Conservation (phyloP, 2,888 invertebrate species). For the Petrolisthes cinctipes region DNA sequence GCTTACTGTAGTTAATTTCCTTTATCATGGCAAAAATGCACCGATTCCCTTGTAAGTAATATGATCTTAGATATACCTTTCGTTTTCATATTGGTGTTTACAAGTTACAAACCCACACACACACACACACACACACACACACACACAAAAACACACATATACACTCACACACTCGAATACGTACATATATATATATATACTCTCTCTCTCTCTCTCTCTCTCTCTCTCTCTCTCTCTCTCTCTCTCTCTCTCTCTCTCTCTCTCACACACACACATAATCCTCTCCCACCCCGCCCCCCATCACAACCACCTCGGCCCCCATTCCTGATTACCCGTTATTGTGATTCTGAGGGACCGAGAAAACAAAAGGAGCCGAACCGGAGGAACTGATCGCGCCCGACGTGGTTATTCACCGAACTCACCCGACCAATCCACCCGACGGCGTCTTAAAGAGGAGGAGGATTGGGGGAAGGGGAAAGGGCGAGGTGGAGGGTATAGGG, state of each 20-base stretch:
- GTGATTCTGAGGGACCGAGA: constrained; percentile 44
- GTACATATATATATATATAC: too few relatives aligned
- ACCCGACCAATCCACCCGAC: constrained; percentile 33
- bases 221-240: constrained; percentile 45
- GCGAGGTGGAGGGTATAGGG: background rate
- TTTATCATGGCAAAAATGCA: too few relatives aligned
- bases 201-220: background rate
- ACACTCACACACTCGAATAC: too few relatives aligned
- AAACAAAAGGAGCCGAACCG: constrained; percentile 31
- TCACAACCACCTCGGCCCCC: constrained; percentile 12
- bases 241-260: constrained; percentile 39
- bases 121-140: too few relatives aligned
- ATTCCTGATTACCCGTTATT: constrained; percentile 53
- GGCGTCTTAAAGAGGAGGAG: constrained; percentile 15
- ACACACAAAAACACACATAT: too few relatives aligned
- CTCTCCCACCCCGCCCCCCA: constrained; percentile 22
- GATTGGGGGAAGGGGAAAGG: background rate
- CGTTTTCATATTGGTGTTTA: too few relatives aligned
- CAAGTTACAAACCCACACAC: too few relatives aligned
- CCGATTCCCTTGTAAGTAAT: too few relatives aligned
- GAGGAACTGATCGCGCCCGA: constrained; percentile 43
- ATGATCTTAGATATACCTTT: too few relatives aligned
- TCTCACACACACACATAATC: constrained; percentile 19
- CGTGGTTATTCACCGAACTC: constrained; percentile 41
- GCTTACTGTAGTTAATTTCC: too few relatives aligned